Evolutionary conservation across 2,797 vertebrate species (phyloP).

Genomic region (Pseudotriccus pelzelni): DNA sequence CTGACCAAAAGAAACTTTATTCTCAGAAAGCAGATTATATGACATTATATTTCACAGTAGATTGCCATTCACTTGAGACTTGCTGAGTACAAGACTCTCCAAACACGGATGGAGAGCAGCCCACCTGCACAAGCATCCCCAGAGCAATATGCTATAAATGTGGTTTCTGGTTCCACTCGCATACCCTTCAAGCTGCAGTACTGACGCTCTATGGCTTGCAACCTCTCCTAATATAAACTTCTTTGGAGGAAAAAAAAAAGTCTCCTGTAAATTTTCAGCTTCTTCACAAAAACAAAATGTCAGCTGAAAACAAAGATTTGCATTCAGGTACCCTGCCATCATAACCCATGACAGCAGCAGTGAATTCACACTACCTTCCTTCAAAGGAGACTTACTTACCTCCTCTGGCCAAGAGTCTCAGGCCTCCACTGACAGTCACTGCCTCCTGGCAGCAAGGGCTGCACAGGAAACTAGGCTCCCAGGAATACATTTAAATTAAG

Average conservation of each 20-base stretch:
- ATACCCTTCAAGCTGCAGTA: background rate
- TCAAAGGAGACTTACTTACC: background rate
- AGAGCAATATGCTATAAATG: background rate
- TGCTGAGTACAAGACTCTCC: background rate
- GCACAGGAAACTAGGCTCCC: background rate
- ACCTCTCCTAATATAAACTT: background rate
- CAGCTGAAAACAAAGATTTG: background rate
- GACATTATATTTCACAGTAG: background rate
- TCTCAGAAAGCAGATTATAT: background rate
- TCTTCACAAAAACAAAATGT: background rate
- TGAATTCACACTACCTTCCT: background rate
- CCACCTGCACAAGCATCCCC: background rate
- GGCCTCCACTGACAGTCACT: background rate
- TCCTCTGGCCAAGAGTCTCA: background rate
- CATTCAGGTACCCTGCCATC: background rate
- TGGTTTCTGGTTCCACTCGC: background rate
- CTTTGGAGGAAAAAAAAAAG: background rate
- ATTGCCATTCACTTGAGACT: background rate
- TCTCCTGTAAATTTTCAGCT: background rate
- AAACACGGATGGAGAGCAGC: background rate
- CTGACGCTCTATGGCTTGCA: background rate
- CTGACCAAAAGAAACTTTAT: background rate
- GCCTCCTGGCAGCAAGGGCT: background rate
- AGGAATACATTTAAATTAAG: background rate
- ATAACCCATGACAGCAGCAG: background rate